Evolutionary conservation across 2,888 invertebrate species (phyloP).

Genomic region (Caenorhabditis imperialis): DNA sequence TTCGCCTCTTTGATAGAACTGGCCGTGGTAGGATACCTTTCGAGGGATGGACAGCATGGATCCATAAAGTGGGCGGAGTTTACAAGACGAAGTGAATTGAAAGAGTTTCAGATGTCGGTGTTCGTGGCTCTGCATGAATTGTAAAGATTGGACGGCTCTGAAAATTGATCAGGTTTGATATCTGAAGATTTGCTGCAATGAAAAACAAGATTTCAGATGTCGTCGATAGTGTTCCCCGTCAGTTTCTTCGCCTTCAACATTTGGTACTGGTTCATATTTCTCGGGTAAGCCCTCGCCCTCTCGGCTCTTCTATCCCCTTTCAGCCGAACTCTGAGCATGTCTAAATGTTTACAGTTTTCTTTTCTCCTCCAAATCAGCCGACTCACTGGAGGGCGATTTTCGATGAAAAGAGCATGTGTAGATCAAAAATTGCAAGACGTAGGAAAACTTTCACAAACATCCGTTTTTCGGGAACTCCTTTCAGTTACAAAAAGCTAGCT

Average conservation of each 20-base stretch:
- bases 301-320: background rate
- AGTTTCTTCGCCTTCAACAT: conserved; percentile 77
- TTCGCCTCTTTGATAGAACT: conserved; percentile 77
- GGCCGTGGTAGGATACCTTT: conserved; percentile 76
- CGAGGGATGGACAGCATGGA: conserved; percentile 64
- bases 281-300: conserved; percentile 67
- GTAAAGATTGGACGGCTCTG: conserved; percentile 76
- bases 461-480: too few species aligned
- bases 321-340: background rate
- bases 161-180: conserved; percentile 74
- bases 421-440: conserved; percentile 1
- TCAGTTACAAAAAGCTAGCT: too few species aligned
- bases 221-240: conserved; percentile 74
- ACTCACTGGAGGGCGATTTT: conserved; percentile 6
- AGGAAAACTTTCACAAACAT: too few species aligned
- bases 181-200: too few species aligned
- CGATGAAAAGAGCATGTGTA: conserved; percentile 12
- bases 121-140: conserved; percentile 76
- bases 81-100: background rate
- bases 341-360: conserved; percentile 51
- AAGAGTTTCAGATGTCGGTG: conserved; percentile 70
- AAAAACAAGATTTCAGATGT: conserved; percentile 61
- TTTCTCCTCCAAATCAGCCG: conserved; percentile 41
- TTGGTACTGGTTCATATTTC: conserved; percentile 78
- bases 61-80: conserved; percentile 60